These are phyloP conservation scores for Sphenodon punctatus DNA, from an alignment of 2,797 vertebrate species.

Conservation along the genomic window DNA sequence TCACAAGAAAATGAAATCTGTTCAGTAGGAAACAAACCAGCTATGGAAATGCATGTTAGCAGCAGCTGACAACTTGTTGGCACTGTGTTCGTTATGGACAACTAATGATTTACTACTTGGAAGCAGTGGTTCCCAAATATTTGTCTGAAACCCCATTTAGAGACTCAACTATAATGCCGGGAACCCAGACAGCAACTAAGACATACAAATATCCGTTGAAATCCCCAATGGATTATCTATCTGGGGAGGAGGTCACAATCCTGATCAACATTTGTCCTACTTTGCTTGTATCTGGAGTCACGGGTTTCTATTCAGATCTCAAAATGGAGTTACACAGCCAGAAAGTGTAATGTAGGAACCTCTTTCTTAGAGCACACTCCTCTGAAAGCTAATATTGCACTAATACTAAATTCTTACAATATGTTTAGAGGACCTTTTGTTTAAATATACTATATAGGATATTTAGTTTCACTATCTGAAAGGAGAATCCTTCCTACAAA, in stretches of 20 bases:
- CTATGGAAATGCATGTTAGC: neutral
- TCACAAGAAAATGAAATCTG: neutral
- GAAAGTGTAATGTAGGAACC: too few species aligned
- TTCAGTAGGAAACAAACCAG: neutral
- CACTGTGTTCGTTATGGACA: neutral
- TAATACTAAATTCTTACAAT: neutral
- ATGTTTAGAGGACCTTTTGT: neutral
- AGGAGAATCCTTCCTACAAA: neutral
- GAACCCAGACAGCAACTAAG: too few species aligned
- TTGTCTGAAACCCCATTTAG: too few species aligned
- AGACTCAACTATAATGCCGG: too few species aligned
- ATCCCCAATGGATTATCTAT: too few species aligned
- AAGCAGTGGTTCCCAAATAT: too few species aligned
- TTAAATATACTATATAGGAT: neutral
- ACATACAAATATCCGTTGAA: too few species aligned
- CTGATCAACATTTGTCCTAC: too few species aligned
- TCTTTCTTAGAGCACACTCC: rapidly evolving
- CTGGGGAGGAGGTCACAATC: too few species aligned
- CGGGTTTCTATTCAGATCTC: too few species aligned
- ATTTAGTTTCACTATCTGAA: neutral
- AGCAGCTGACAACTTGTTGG: neutral
- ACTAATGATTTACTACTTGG: neutral
- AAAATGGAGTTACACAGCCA: too few species aligned
- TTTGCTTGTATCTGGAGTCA: too few species aligned
- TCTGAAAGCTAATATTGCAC: neutral